Evolutionary conservation across 2,113 vertebrate genomes (phyloP).

Genomic region (Poecile atricapillus): DNA sequence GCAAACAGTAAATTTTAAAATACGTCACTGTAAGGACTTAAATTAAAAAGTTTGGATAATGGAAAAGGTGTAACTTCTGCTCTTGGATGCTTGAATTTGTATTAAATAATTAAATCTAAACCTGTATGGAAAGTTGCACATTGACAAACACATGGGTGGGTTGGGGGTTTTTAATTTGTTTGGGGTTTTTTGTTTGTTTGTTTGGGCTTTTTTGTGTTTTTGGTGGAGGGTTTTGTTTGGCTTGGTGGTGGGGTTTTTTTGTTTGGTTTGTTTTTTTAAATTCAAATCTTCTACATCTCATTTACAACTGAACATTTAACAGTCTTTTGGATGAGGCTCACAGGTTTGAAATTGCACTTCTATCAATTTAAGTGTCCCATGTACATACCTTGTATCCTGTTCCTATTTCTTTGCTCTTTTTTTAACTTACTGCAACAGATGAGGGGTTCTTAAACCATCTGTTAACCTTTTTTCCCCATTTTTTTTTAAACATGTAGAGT

Average conservation of each 20-base stretch:
- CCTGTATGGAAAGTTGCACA: background rate
- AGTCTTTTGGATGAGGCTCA: constrained; percentile 79
- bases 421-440: constrained; percentile 84
- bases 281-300: constrained; percentile 69
- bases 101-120: background rate
- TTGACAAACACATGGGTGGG: background rate
- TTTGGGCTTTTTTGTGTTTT: background rate
- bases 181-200: background rate
- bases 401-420: constrained; percentile 72
- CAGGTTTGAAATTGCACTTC: constrained; percentile 74
- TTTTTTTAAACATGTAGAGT: constrained; percentile 78
- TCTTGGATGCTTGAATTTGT: background rate
- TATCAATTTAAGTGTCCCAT: constrained; percentile 78
- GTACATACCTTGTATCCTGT: constrained; percentile 82
- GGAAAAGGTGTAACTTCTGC: background rate
- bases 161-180: background rate
- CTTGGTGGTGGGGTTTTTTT: background rate
- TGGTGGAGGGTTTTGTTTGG: background rate
- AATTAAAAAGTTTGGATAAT: background rate
- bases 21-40: background rate
- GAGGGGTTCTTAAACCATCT: constrained; percentile 87
- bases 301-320: constrained; percentile 80
- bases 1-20: background rate
- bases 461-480: constrained; percentile 82
- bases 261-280: background rate